phyloP scores from a whole-genome alignment of 2,113 vertebrate species.

The Myrmecophaga tridactyla region DNA sequence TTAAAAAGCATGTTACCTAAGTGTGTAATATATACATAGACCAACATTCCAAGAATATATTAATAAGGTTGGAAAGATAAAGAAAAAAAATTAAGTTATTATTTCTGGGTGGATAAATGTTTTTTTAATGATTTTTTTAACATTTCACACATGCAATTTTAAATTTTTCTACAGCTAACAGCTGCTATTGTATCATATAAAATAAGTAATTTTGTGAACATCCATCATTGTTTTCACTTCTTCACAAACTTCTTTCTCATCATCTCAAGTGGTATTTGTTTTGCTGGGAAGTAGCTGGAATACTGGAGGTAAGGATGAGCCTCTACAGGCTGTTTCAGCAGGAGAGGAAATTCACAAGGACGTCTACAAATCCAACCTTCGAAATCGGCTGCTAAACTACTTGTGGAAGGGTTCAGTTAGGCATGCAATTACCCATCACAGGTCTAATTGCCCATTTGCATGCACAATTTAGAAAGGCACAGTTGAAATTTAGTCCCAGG shows the following conservation, averaged over 20 bases:
- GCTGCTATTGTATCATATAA: neutral
- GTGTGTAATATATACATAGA: neutral
- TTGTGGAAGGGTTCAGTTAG: slow-evolving; percentile 64
- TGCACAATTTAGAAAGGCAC: slow-evolving; percentile 72
- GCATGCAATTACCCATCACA: slow-evolving; percentile 72
- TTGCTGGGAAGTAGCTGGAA: neutral
- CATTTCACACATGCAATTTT: neutral
- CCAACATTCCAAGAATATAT: neutral
- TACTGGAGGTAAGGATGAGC: neutral
- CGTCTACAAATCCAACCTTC: slow-evolving; percentile 50
- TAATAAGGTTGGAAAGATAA: neutral
- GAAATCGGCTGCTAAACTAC: slow-evolving; percentile 48
- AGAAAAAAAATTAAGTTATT: neutral
- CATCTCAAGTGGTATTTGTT: neutral
- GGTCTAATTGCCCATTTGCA: slow-evolving; percentile 78
- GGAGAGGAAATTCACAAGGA: neutral
- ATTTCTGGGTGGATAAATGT: neutral
- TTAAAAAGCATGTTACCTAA: neutral
- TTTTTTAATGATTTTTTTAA: neutral
- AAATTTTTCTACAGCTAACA: neutral
- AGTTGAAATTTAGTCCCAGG: slow-evolving; percentile 74
- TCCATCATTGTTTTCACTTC: neutral
- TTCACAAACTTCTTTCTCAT: neutral
- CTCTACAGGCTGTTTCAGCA: neutral
- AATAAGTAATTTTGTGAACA: neutral